These are phyloP conservation scores for Prionailurus bengalensis DNA, from an alignment of 2,113 vertebrate genomes.

Conservation along the genomic window DNA sequence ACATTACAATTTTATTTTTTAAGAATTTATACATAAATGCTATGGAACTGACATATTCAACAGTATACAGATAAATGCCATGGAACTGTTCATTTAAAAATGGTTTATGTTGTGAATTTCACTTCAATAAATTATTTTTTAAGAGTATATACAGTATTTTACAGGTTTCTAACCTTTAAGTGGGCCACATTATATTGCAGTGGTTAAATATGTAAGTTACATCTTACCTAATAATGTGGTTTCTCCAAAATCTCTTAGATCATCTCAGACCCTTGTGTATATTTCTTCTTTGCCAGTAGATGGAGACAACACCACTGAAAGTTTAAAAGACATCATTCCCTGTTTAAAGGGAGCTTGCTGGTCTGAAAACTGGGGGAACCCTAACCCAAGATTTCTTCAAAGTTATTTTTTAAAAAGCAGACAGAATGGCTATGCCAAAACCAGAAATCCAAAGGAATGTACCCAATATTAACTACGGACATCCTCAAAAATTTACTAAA, in stretches of 20 bases:
- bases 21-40: background rate
- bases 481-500: slow-evolving; percentile 73
- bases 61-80: slow-evolving; percentile 16
- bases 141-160: slow-evolving; percentile 80
- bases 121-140: slow-evolving; percentile 39
- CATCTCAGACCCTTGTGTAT: slow-evolving; percentile 82
- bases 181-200: slow-evolving; percentile 69
- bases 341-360: slow-evolving; percentile 82
- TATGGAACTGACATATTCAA: slow-evolving; percentile 57
- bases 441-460: slow-evolving; percentile 52
- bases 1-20: slow-evolving; percentile 25
- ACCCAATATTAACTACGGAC: slow-evolving; percentile 64
- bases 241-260: slow-evolving; percentile 82
- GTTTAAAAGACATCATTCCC: slow-evolving; percentile 84
- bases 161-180: slow-evolving; percentile 76
- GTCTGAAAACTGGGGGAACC: slow-evolving; percentile 76
- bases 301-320: slow-evolving; percentile 85
- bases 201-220: slow-evolving; percentile 83
- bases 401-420: slow-evolving; percentile 52
- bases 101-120: slow-evolving; percentile 46
- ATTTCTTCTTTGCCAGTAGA: slow-evolving; percentile 82
- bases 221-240: slow-evolving; percentile 84
- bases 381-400: slow-evolving; percentile 68
- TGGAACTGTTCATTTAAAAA: slow-evolving; percentile 48
- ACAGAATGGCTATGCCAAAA: slow-evolving; percentile 60